Conservation (phyloP, 2,888 invertebrate species). For the Trisateles emortualis region DNA sequence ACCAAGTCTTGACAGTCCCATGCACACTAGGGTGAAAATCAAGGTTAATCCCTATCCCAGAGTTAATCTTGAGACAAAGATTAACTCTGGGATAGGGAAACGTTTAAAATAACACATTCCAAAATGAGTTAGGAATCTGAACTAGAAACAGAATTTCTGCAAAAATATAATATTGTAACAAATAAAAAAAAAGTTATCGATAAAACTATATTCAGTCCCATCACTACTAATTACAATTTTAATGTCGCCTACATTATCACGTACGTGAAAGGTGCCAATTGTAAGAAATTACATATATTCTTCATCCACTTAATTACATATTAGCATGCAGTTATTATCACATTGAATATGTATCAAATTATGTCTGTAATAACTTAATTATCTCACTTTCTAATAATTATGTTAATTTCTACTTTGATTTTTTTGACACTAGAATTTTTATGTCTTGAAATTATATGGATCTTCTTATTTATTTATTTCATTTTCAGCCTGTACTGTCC, state of each 20-base stretch:
- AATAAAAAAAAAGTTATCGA: constrained; percentile 32
- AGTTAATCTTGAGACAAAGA: no score
- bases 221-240: constrained; percentile 36
- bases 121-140: no score
- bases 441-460: no score
- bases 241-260: constrained; percentile 28
- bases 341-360: constrained; percentile 18
- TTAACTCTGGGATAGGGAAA: no score
- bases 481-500: no score
- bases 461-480: no score
- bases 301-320: constrained; percentile 30
- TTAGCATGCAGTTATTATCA: constrained; percentile 27
- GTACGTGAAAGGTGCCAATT: constrained; percentile 25
- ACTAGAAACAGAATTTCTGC: no score
- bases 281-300: constrained; percentile 29
- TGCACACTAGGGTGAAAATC: no score
- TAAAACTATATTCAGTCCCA: constrained; percentile 7
- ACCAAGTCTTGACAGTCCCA: no score
- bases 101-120: no score
- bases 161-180: no score
- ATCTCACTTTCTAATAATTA: constrained; percentile 16
- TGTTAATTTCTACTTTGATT: constrained; percentile 30
- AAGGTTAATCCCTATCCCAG: no score
- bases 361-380: constrained; percentile 39
- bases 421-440: not conserved